Base-by-base conservation (phyloP, 2,797 vertebrate genomes). In the Cuculus canorus region DNA sequence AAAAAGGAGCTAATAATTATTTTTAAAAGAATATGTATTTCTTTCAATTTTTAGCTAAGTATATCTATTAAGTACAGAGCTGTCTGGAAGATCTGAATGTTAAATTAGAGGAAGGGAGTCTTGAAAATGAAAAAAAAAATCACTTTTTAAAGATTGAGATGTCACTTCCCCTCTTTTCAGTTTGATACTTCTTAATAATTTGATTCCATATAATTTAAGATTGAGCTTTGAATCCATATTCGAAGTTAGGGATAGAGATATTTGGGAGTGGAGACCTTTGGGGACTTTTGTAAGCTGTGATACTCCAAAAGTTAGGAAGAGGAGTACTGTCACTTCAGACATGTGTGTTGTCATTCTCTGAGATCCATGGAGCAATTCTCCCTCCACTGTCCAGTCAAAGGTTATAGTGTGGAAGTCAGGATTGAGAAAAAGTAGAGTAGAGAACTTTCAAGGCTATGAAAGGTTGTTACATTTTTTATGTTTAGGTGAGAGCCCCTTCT, bases 321-420 rank as follows among this genome's bases (percentile, higher is more conserved):
- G 11, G 15, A 32, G n/a, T 75, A 37, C 63, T 60, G 5, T 60
- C 32, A 13, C 28, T 81, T 76, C 3, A 3, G 13, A 4, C 39
- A 23, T 11, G 28, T 5, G 13, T 17, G 4, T 13, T 9, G 1
- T 60, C 15, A 30, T 59, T 61, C 30, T 64, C 39, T 65, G 57
- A 75, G 24, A 17, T 48, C 56, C 13, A 2, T n/a, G 16, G n/a
- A 35, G 6, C 0, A 1, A 30, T 64, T 15, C 7, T 48, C 5
- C 16, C 13, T 65, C 35, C 25, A 73, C 12, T 39, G 5, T 60
- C 13, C 13, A 33, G 23, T 64, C 24, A 21, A n/a, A 72, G 27
- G 9, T 35, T 63, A 11, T 5, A n/a, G 13, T 64, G 11, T 8
- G 2, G 11, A 57, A 19, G 10, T 45, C 56, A 41, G 16, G 52